Evolutionary conservation across 92 coral and sea anemone species (phyloP).

Genomic region (Diadumene lineata): DNA sequence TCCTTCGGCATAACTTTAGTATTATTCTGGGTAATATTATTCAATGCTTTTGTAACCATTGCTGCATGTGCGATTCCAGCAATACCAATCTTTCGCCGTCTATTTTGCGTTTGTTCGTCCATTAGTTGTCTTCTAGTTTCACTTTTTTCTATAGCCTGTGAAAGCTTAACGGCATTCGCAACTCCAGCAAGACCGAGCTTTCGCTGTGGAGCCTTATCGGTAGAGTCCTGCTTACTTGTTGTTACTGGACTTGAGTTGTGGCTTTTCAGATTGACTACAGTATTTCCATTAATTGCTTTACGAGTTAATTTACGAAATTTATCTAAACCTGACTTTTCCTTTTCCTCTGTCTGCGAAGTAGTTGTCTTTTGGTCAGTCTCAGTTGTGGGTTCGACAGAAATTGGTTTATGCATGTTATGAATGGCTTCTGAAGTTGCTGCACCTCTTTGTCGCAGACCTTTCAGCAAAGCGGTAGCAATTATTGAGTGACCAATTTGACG

Average conservation of each 20-base stretch:
- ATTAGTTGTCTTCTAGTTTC: constrained; percentile 11
- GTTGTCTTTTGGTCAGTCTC: constrained; percentile 11
- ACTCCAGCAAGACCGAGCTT: constrained; percentile 21
- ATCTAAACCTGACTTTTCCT: constrained; percentile 6
- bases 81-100: constrained; percentile 24
- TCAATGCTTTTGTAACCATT: neutral
- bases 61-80: constrained; percentile 13
- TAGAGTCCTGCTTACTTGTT: neutral
- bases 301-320: constrained; percentile 53
- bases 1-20: too few species aligned
- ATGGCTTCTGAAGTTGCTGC: constrained; percentile 78
- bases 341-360: too few species aligned
- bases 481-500: constrained; percentile 94
- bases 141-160: neutral
- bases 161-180: neutral
- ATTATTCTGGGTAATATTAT: too few species aligned
- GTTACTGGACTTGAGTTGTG: neutral
- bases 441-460: constrained; percentile 76
- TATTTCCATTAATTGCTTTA: constrained; percentile 58
- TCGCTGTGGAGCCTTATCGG: constrained; percentile 1
- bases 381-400: constrained; percentile 14
- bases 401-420: constrained; percentile 80
- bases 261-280: constrained; percentile 22
- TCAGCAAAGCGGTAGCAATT: constrained; percentile 80
- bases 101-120: constrained; percentile 22